Conservation (phyloP, 2,888 invertebrate species). For the Calliphora vomitoria region DNA sequence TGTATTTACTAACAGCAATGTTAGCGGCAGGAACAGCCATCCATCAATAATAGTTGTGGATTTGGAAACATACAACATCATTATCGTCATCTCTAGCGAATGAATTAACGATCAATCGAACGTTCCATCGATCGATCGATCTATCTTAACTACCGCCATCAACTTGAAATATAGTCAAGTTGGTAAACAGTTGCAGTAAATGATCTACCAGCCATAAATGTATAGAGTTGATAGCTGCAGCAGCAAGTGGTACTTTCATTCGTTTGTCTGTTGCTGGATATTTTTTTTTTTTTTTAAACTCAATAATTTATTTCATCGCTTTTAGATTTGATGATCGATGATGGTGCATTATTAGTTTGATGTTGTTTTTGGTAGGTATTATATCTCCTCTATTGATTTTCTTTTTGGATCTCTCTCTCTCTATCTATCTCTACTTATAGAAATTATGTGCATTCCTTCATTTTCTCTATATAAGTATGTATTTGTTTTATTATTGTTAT, state of each 20-base stretch:
- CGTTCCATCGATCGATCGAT: conserved; percentile 28
- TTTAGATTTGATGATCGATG: conserved; percentile 62
- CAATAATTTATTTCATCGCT: conserved; percentile 70
- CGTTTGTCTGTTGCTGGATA: conserved; percentile 9
- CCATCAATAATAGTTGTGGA: conserved; percentile 50
- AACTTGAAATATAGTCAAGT: conserved; percentile 35
- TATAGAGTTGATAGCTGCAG: neutral
- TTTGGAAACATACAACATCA: conserved; percentile 56
- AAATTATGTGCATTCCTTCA: conserved; percentile 39
- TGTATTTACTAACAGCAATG: conserved; percentile 51
- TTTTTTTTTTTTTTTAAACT: conserved; percentile 26
- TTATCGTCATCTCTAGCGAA: conserved; percentile 35
- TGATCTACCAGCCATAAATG: conserved; percentile 25
- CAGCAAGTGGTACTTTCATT: conserved; percentile 24
- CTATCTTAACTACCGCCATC: conserved; percentile 67
- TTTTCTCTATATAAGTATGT: neutral
- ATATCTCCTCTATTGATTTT: conserved; percentile 20
- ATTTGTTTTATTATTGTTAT: neutral
- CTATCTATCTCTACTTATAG: conserved; percentile 1
- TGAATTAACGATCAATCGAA: conserved; percentile 25
- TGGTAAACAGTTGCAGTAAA: conserved; percentile 22
- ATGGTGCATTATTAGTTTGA: conserved; percentile 5
- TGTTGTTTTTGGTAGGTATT: conserved; percentile 37
- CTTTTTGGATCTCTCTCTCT: conserved; percentile 10
- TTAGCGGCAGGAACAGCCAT: conserved; percentile 7